Evolutionary conservation across 2,797 vertebrate species (phyloP), one percentile per base, ranked within the genome.

Genomic region (Tachyglossus aculeatus): DNA sequence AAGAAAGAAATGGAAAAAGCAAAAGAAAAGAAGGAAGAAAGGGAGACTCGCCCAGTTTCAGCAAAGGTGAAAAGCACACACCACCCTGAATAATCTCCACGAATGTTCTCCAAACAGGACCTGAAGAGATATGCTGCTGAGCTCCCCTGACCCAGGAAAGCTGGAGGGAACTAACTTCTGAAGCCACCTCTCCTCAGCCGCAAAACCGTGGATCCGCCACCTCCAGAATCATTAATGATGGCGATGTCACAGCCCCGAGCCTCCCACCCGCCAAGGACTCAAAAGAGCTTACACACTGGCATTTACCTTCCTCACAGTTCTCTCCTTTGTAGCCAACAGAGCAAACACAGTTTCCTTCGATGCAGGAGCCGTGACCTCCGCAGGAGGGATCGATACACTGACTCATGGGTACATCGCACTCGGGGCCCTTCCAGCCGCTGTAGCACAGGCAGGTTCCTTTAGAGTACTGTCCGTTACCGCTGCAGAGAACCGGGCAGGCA

Each of bases 381-480:
- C 98, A 99, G 1, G 95, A 94, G 24, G 98, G 98, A 88, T 99
- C 96, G 53, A 99, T 96, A 80, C 98, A 99, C 88, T 99, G 97
- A 45, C 93, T 97, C 91, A 91, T 67, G 43, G 97, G 96, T 37
- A 99, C 95, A 4, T 99, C 97, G 2, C 98, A 99, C 71, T 99
- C 98, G 0, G 97, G 94, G 2, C 98, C 98, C 87, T 99, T 99
- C 97, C 98, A 99, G 84, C 98, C 98, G 37, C 96, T 99, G 93
- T 98, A 98, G 89, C 98, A 99, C 61, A 97, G 92, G 82, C 98
- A 99, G 9, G 96, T 95, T 70, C 98, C 98, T 88, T 97, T 98
- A 59, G 98, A 96, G 82, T 99, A 99, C 14, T 99, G 97, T 73
- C 98, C 98, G 4, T 99, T 99, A 74, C 98, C 97, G 39, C 98